These are phyloP conservation scores for Globodera rostochiensis DNA, from an alignment of 1,140 invertebrate species.

Conservation along the genomic window DNA sequence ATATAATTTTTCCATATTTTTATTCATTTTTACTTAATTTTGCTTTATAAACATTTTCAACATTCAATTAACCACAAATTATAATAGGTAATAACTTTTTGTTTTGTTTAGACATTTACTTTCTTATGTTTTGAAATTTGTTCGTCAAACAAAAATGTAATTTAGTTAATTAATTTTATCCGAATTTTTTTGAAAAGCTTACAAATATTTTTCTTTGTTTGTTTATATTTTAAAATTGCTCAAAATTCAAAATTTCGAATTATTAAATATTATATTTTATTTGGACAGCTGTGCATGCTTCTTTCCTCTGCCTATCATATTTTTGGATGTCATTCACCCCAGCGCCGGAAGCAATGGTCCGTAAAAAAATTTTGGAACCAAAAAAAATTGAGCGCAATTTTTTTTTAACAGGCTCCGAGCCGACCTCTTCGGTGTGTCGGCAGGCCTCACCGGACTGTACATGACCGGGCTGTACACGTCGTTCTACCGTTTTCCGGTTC, in stretches of 20 bases:
- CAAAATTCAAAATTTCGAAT: too few relatives aligned
- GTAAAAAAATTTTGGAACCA: neutral
- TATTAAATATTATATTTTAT: neutral
- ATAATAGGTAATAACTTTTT: too few relatives aligned
- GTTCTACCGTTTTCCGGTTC: constrained; percentile 88
- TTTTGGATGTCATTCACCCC: constrained; percentile 86
- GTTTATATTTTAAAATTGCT: too few relatives aligned
- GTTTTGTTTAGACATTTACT: neutral
- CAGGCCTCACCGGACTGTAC: constrained; percentile 88
- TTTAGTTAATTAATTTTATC: too few relatives aligned
- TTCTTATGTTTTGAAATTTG: neutral
- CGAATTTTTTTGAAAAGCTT: too few relatives aligned
- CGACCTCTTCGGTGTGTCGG: constrained; percentile 87
- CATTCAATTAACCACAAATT: constrained; percentile 45
- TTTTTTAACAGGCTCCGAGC: constrained; percentile 72
- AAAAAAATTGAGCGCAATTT: neutral
- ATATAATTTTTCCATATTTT: constrained; percentile 25
- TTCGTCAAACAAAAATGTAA: too few relatives aligned
- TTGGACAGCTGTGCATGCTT: constrained; percentile 82
- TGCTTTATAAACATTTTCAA: constrained; percentile 35
- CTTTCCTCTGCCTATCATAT: constrained; percentile 89
- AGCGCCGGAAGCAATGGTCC: constrained; percentile 79
- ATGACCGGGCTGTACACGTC: constrained; percentile 93
- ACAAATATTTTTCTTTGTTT: too few relatives aligned
- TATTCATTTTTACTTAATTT: too few relatives aligned